Base-by-base conservation (phyloP, 2,888 invertebrate genomes). In the Eristalis intricaria region DNA sequence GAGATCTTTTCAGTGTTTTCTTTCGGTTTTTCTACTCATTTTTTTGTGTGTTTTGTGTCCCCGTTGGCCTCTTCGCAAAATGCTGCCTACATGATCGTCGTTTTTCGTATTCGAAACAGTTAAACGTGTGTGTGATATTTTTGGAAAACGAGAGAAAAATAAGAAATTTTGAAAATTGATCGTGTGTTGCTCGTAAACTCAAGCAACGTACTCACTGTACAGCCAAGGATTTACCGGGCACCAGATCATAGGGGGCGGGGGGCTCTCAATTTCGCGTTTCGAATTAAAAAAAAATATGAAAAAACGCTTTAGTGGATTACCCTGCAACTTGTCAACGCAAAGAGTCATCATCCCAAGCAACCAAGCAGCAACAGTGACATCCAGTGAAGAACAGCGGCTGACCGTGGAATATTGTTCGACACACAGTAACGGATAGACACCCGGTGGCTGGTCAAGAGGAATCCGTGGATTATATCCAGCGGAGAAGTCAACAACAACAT, bases 231-330 rank as follows among this genome's bases (percentile, higher is more conserved):
- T 23, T 35, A 71, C 56, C 50, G 23, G 65, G 7, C 8, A 26
- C 58, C 78, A 58, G 2, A 32, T 43, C 22, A 40, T 78, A 82
- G 86, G 86, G 86, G 86, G 86, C 86, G 86, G 86, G 86, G 74
- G 86, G 86, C 78, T 86, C 86, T 86, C 83, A 70, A 22, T 74
- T 19, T 19, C 50, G 50, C 65, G 29, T 56, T 66, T 50, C 50
- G 50, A 50, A 40, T 19, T 58, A 58, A 26, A 61, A 73, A 77
- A 74, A 73, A 77, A 74, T 74, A 78, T 70, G 71, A 63, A 40
- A 61, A 84, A 70, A 78, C 43, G 69, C 71, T 85, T 60, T 23
- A 65, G 73, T 77, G 73, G 81, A 81, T 77, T 84, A 76, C 35
- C 61, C 32, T 65, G 56, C 38, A 58, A 73, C 29, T 63, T 15